A percentile compares a stretch with the other conserved stretches of the same genome.
These are phyloP conservation scores for Phortica okadai DNA, from an alignment of 2,888 invertebrate genomes.

Conservation along the genomic window DNA sequence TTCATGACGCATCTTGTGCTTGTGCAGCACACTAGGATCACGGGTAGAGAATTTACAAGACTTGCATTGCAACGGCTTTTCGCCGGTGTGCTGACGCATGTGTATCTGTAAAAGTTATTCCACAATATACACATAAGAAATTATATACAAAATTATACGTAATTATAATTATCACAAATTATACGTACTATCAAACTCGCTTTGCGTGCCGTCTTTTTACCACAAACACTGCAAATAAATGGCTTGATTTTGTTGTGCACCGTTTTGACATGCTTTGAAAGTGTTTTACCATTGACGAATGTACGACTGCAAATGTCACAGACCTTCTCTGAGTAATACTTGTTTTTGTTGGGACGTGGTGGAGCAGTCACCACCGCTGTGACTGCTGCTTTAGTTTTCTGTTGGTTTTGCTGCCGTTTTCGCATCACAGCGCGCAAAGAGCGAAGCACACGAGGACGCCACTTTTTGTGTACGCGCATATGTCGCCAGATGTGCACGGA, in stretches of 20 bases:
- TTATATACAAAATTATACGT: too few relatives aligned
- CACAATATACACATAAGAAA: not conserved
- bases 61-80: slow-evolving; percentile 85
- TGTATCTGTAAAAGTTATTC: slow-evolving; percentile 78
- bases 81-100: slow-evolving; percentile 85
- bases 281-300: slow-evolving; percentile 83
- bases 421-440: slow-evolving; percentile 63
- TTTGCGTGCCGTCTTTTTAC: slow-evolving; percentile 84
- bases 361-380: slow-evolving; percentile 39
- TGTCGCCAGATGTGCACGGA: slow-evolving; percentile 80
- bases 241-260: slow-evolving; percentile 86
- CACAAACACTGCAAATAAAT: slow-evolving; percentile 85
- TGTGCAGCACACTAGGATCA: slow-evolving; percentile 85
- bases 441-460: slow-evolving; percentile 71
- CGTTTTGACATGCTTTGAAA: slow-evolving; percentile 83
- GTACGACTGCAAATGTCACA: slow-evolving; percentile 83
- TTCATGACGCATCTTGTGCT: slow-evolving; percentile 81
- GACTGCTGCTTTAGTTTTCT: slow-evolving; percentile 39
- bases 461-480: slow-evolving; percentile 80
- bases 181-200: slow-evolving; percentile 80
- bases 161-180: not conserved
- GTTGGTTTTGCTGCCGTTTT: slow-evolving; percentile 46
- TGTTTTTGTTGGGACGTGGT: slow-evolving; percentile 61
- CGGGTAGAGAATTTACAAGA: slow-evolving; percentile 83
- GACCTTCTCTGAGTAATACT: slow-evolving; percentile 80